phyloP scores from a whole-genome alignment of 2,797 vertebrate species.

The Glyptemys insculpta region DNA sequence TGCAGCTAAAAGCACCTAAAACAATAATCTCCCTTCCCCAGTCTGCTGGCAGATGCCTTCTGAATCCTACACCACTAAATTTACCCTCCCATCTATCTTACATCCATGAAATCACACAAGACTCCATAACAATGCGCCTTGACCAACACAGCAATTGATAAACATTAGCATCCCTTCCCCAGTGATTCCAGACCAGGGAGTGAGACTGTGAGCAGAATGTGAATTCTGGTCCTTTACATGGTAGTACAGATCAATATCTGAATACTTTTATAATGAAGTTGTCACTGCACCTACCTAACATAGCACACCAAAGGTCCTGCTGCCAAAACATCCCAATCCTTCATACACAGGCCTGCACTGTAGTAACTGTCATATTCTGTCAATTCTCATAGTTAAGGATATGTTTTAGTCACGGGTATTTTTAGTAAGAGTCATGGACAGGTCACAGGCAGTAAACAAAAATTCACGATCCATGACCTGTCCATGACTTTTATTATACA shows the following conservation, averaged over 20 bases:
- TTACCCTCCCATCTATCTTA: not conserved
- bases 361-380: not conserved
- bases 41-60: not conserved
- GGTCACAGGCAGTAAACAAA: too few relatives aligned
- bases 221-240: not conserved
- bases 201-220: not conserved
- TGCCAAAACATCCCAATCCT: not conserved
- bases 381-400: not conserved
- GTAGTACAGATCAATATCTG: not conserved
- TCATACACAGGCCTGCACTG: not conserved
- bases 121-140: not conserved
- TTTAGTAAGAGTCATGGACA: too few relatives aligned
- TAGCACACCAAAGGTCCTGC: not conserved
- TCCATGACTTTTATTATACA: too few relatives aligned
- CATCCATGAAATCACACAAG: not conserved
- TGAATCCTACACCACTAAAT: not conserved
- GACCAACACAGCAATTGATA: not conserved
- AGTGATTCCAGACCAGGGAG: not conserved
- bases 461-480: too few relatives aligned
- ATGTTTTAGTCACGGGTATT: too few relatives aligned
- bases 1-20: not conserved
- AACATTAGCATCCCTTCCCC: not conserved
- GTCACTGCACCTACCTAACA: not conserved
- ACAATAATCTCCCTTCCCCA: not conserved
- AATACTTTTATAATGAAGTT: not conserved